Conservation (phyloP, 2,113 vertebrate species). For the Centropus unirufus region DNA sequence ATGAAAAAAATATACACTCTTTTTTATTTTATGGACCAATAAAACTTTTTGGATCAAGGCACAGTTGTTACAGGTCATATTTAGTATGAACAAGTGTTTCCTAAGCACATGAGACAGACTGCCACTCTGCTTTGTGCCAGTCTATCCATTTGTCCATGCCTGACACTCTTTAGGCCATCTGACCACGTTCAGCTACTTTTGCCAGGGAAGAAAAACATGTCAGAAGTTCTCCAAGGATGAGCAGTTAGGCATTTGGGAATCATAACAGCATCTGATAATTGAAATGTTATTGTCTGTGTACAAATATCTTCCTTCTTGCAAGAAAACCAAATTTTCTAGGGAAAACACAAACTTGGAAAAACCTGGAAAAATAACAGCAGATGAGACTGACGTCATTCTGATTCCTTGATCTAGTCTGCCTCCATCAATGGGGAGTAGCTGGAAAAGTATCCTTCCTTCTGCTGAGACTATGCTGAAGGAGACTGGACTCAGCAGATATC, state of each 20-base stretch:
- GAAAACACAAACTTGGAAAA: background rate
- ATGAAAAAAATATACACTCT: background rate
- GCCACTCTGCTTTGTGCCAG: background rate
- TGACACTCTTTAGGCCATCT: background rate
- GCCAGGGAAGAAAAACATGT: background rate
- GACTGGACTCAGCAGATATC: rapidly evolving
- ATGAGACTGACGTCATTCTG: background rate
- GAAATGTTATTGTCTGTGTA: background rate
- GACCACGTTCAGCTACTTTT: background rate
- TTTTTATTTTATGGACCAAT: background rate
- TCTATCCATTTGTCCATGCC: background rate
- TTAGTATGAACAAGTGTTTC: background rate
- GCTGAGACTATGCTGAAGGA: background rate
- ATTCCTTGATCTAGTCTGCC: background rate
- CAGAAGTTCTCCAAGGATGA: background rate
- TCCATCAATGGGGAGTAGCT: rapidly evolving
- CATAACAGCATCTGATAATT: background rate
- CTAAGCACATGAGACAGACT: background rate
- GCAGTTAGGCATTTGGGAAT: background rate
- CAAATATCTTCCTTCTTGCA: background rate
- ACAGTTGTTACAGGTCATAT: background rate
- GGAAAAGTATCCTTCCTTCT: background rate
- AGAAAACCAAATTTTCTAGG: background rate
- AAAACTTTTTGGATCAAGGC: background rate
- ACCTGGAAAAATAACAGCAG: background rate